Evolutionary conservation across 2,888 invertebrate genomes (phyloP), one percentile per base, ranked within the genome.

Genomic region (Apodemia mormo): DNA sequence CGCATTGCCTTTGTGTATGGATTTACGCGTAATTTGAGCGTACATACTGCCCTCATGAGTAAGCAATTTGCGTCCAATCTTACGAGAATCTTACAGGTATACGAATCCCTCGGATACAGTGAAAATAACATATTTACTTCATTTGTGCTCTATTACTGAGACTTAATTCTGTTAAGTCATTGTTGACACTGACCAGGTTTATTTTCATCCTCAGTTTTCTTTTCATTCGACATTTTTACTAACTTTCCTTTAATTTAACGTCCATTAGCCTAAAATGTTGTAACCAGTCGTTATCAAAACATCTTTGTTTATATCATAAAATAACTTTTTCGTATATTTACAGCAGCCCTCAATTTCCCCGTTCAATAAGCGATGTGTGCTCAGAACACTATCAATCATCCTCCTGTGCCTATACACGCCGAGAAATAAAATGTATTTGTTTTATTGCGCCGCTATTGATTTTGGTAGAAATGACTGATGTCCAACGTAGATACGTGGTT

Each of bases 1-100:
- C 90, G 93, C 90, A 91, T 91, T 89, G 90, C 90, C 91, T 91
- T 92, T 93, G 93, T 93, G 87, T 87, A 89, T 89, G 87, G 88
- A 86, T 92, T 92, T 91, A 92, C 92, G 90, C 91, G 92, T 92
- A 93, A 92, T 92, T 93, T 92, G 85, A 22, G 22, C 89, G 88
- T 89, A 86, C 85, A 82, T 88, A 87, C 88, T 88, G 87, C 85
- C 86, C 88, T 84, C 82, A 86, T 93, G 92, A 93, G 87, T 90
- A 81, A 84, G 86, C 92, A 82, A 85, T 92, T 90, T 83, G 82
- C 81, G 80, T 76, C 79, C 83, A 85, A 87, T 89, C 90, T 90
- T 89, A 85, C 82, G 81, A 68, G 49, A 65, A 86, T 80, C 81
- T 82, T 81, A 80, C 88, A 87, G 86, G 87, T 87, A 85, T 78